A percentile compares a stretch with the other conserved stretches of the same genome.
Conservation (phyloP, 2,113 vertebrate species). For the Petrocephalus microphthalmus region DNA sequence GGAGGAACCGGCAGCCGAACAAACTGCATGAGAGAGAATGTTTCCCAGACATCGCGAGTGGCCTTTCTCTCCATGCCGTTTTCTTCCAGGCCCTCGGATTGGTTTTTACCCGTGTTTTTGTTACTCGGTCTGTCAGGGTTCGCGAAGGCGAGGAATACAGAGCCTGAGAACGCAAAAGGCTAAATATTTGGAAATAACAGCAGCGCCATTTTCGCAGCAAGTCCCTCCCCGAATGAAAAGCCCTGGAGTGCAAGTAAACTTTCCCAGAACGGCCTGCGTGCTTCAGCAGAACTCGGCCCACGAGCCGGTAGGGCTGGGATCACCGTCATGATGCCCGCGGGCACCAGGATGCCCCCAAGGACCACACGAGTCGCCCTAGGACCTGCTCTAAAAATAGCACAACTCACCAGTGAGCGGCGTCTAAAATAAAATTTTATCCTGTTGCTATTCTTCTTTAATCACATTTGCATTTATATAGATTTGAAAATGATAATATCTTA, state of each 20-base stretch:
- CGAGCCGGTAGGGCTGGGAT: too few relatives aligned
- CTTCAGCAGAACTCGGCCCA: background rate
- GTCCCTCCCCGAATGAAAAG: background rate
- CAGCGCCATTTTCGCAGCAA: background rate
- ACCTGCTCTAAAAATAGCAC: too few relatives aligned
- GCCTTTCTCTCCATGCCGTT: background rate
- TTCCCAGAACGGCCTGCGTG: background rate
- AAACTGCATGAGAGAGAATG: background rate
- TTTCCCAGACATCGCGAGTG: conserved; percentile 15
- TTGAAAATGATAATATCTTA: too few relatives aligned
- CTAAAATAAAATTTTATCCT: too few relatives aligned
- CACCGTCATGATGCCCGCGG: too few relatives aligned
- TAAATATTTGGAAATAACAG: conserved; percentile 17
- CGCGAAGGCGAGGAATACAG: background rate
- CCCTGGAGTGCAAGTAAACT: background rate
- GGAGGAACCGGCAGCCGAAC: background rate
- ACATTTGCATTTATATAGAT: too few relatives aligned
- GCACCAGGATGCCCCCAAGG: too few relatives aligned
- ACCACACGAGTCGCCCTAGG: too few relatives aligned
- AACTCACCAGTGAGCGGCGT: too few relatives aligned
- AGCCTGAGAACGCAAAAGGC: conserved; percentile 13
- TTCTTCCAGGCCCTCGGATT: background rate
- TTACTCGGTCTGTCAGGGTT: background rate
- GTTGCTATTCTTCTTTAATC: too few relatives aligned
- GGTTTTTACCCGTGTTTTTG: conserved; percentile 8